These are phyloP conservation scores for Neria commutata DNA, from an alignment of 2,888 invertebrate genomes.

Conservation along the genomic window DNA sequence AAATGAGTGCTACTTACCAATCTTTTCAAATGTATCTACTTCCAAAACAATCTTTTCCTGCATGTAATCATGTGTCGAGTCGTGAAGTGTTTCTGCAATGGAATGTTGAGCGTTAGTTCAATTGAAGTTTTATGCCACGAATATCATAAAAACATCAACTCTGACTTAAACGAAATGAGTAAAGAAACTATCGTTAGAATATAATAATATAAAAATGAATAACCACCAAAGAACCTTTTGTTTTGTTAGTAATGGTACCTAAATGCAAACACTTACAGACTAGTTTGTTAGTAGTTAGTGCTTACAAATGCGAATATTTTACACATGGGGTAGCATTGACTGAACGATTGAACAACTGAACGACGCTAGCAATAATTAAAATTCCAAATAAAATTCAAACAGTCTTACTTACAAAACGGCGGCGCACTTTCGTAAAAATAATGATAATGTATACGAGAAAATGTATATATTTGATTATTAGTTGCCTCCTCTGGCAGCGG, in stretches of 20 bases:
- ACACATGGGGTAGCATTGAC: constrained; percentile 10
- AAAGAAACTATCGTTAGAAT: no score
- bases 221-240: constrained; percentile 41
- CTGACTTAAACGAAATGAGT: constrained; percentile 34
- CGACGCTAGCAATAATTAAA: constrained; percentile 35
- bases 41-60: no score
- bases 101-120: no score
- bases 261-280: no score
- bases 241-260: constrained; percentile 38
- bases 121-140: background rate
- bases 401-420: constrained; percentile 38
- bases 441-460: background rate
- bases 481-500: constrained; percentile 48
- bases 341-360: background rate
- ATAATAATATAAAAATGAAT: constrained; percentile 34
- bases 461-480: constrained; percentile 26
- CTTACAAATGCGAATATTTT: constrained; percentile 1
- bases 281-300: constrained; percentile 18
- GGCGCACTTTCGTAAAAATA: background rate
- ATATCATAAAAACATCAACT: constrained; percentile 35
- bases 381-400: constrained; percentile 14
- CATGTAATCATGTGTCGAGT: no score
- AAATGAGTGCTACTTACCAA: no score
- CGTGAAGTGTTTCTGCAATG: no score
- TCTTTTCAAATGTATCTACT: no score